phyloP scores from a whole-genome alignment of 1,140 invertebrate species.

The Hesperophylax magnus region DNA sequence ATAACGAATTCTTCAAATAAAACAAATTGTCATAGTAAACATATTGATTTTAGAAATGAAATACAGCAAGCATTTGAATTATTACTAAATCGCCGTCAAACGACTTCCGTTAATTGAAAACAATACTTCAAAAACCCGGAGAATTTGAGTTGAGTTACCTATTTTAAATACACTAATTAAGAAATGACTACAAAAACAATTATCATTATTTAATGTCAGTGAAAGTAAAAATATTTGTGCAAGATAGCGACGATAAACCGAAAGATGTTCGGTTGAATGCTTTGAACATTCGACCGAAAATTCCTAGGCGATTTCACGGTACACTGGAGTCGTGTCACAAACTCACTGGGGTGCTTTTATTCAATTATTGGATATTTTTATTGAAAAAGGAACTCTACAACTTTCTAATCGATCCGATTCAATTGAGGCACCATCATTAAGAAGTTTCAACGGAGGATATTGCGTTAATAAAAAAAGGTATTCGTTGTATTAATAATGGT shows the following conservation, averaged over 20 bases:
- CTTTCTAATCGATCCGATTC: conserved; percentile 6
- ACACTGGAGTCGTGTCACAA: no score
- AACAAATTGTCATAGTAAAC: no score
- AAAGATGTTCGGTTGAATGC: not conserved
- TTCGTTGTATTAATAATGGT: no score
- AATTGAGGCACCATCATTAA: no score
- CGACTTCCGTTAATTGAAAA: conserved; percentile 14
- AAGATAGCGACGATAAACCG: not conserved
- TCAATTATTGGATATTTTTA: no score
- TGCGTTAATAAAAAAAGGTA: no score
- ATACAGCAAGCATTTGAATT: not conserved
- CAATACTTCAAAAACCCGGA: not conserved
- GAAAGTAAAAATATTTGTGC: conserved; percentile 16
- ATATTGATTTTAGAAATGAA: no score
- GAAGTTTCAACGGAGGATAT: no score
- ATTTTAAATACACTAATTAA: not conserved
- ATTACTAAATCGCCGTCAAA: not conserved
- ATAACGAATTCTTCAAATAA: no score
- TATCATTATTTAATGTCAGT: not conserved
- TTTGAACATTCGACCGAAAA: not conserved
- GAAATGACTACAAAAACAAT: conserved; percentile 12
- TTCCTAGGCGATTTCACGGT: not conserved
- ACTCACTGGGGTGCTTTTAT: not conserved
- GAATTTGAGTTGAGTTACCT: not conserved
- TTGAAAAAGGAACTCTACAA: not conserved